Percentiles rank a stretch among this genome's conserved stretches.
Evolutionary conservation across 2,888 invertebrate species (phyloP).

Genomic region (Diabrotica balteata): DNA sequence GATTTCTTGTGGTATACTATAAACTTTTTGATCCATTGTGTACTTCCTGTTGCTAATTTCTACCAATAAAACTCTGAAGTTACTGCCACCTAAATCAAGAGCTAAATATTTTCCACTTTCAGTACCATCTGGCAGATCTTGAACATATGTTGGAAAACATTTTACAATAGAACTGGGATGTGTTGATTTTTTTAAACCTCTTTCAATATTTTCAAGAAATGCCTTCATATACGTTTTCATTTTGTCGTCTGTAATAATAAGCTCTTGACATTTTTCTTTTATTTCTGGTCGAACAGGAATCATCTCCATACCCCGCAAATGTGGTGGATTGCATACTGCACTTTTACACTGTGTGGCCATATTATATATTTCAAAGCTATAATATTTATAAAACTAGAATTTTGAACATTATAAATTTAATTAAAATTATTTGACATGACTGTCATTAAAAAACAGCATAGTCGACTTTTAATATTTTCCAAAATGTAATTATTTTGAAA

Average conservation of each 20-base stretch:
- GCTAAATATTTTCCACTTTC: slow-evolving; percentile 95
- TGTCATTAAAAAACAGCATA: too few species aligned
- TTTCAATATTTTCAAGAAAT: slow-evolving; percentile 77
- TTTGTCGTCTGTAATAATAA: slow-evolving; percentile 74
- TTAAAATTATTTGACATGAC: too few species aligned
- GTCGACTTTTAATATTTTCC: too few species aligned
- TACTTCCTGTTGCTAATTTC: neutral
- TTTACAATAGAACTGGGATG: slow-evolving; percentile 84
- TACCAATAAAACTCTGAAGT: slow-evolving; percentile 88
- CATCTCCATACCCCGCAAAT: neutral
- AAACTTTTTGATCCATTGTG: slow-evolving; percentile 4
- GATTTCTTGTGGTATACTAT: slow-evolving; percentile 80
- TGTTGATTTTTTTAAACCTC: slow-evolving; percentile 80
- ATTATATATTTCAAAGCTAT: too few species aligned
- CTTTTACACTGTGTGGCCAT: slow-evolving; percentile 29
- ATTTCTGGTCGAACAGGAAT: slow-evolving; percentile 34
- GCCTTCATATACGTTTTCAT: slow-evolving; percentile 78
- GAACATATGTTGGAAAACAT: slow-evolving; percentile 95
- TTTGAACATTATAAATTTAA: too few species aligned
- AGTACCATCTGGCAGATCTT: slow-evolving; percentile 92
- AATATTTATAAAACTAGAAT: too few species aligned
- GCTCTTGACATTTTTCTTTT: slow-evolving; percentile 28
- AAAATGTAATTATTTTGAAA: too few species aligned
- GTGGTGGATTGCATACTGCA: slow-evolving; percentile 26
- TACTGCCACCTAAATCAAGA: slow-evolving; percentile 96